Percentiles rank a stretch among this genome's conserved stretches.
phyloP scores from a whole-genome alignment of 2,888 invertebrate genomes.

The Pteria penguin region DNA sequence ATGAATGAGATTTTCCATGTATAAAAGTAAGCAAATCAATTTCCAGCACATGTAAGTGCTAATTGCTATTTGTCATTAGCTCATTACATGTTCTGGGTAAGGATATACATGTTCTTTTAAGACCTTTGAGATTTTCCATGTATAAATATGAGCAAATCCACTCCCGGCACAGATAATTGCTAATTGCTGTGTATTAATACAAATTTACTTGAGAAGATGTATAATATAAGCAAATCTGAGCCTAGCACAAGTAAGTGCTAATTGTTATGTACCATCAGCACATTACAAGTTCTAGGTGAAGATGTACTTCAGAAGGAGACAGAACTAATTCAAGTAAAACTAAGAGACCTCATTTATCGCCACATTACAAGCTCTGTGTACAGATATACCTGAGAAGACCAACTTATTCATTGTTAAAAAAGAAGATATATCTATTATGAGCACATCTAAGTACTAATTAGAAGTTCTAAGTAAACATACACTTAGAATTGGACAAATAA shows the following conservation, averaged over 20 bases:
- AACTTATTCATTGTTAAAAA: too few species aligned
- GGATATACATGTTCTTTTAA: too few species aligned
- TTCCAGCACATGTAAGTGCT: conserved; percentile 48
- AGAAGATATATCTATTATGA: too few species aligned
- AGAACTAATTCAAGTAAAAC: too few species aligned
- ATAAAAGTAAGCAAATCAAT: neutral
- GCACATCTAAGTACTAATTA: too few species aligned
- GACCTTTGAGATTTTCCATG: too few species aligned
- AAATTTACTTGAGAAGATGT: neutral
- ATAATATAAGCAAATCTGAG: neutral
- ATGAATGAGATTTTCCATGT: neutral
- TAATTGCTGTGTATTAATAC: neutral
- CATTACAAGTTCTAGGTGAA: neutral
- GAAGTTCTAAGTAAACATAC: too few species aligned
- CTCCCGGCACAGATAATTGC: neutral
- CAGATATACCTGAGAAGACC: too few species aligned
- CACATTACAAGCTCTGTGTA: too few species aligned
- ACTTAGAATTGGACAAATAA: too few species aligned
- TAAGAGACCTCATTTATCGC: too few species aligned
- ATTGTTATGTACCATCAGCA: conserved; percentile 5
- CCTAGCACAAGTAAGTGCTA: conserved; percentile 24
- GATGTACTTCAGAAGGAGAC: neutral
- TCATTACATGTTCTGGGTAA: conserved; percentile 13
- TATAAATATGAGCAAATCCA: neutral
- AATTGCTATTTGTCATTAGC: conserved; percentile 38